These are phyloP conservation scores for Prorops nasuta DNA, from an alignment of 1,140 invertebrate species.

Conservation along the genomic window DNA sequence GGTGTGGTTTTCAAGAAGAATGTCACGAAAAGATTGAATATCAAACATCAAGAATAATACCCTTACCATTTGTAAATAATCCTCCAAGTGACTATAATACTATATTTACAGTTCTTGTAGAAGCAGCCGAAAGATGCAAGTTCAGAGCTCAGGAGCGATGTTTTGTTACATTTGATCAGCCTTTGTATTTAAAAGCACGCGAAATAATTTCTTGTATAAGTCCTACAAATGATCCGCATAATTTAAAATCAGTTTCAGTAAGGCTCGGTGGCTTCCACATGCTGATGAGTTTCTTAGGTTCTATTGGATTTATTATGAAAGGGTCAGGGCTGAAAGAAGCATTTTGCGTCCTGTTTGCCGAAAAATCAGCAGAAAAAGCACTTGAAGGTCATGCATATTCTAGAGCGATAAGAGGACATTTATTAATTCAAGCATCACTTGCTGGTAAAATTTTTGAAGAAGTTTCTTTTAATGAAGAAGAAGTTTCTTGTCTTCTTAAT, in stretches of 20 bases:
- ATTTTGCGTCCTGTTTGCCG: slow-evolving; percentile 36
- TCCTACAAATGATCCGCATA: slow-evolving; percentile 6
- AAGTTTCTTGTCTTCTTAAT: no score
- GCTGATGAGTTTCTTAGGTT: slow-evolving; percentile 44
- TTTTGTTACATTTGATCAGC: slow-evolving; percentile 42
- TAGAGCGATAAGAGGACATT: slow-evolving; percentile 43
- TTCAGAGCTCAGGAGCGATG: slow-evolving; percentile 22
- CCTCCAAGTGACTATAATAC: slow-evolving; percentile 19
- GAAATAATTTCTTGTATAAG: slow-evolving; percentile 19
- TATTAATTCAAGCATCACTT: no score
- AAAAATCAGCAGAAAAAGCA: slow-evolving; percentile 44
- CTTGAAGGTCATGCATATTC: slow-evolving; percentile 36
- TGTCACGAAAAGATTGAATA: background rate
- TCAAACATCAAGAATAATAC: background rate
- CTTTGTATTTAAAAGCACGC: slow-evolving; percentile 24
- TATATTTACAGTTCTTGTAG: slow-evolving; percentile 18
- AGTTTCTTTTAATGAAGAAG: no score
- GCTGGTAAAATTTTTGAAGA: no score
- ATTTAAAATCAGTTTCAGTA: slow-evolving; percentile 23
- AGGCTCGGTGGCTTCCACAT: slow-evolving; percentile 37
- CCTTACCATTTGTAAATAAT: slow-evolving; percentile 17
- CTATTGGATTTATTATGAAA: slow-evolving; percentile 49
- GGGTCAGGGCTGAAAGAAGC: slow-evolving; percentile 45
- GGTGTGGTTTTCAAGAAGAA: background rate
- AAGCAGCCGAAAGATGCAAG: slow-evolving; percentile 14